Conservation (phyloP, 2,113 vertebrate species). For the Platichthys stellatus region DNA sequence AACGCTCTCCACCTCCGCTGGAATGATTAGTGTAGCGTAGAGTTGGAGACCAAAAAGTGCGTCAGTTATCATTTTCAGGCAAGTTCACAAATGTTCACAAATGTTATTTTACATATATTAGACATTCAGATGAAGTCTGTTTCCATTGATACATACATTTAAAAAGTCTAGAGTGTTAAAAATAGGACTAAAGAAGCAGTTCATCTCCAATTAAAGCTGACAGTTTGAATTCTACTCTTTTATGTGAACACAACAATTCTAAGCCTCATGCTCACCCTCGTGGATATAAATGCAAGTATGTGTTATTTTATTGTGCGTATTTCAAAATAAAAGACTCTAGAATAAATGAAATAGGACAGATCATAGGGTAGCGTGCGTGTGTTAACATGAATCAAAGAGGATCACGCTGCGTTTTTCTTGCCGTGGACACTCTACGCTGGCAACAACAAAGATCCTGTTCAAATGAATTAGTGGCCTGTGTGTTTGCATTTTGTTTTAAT, state of each 20-base stretch:
- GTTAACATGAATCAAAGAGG: background rate
- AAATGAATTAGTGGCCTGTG: background rate
- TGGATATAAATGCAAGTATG: background rate
- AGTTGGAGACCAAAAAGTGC: conserved; percentile 25
- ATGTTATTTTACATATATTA: background rate
- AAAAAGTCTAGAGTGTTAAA: background rate
- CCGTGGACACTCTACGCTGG: background rate
- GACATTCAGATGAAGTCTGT: background rate
- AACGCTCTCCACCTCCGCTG: conserved; percentile 32
- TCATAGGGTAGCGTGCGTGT: background rate
- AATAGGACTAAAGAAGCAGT: background rate
- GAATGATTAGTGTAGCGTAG: conserved; percentile 42
- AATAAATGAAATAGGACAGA: background rate
- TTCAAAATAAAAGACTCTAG: background rate
- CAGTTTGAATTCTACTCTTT: background rate
- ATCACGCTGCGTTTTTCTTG: background rate
- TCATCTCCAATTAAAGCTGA: background rate
- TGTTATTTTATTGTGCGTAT: background rate
- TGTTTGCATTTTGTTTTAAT: background rate
- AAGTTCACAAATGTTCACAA: background rate
- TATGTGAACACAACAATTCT: background rate
- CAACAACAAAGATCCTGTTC: background rate
- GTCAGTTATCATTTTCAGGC: conserved; percentile 17
- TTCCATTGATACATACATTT: background rate
- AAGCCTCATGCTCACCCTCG: background rate